Conservation (phyloP, 1,140 invertebrate species). For the Eriosoma lanigerum region DNA sequence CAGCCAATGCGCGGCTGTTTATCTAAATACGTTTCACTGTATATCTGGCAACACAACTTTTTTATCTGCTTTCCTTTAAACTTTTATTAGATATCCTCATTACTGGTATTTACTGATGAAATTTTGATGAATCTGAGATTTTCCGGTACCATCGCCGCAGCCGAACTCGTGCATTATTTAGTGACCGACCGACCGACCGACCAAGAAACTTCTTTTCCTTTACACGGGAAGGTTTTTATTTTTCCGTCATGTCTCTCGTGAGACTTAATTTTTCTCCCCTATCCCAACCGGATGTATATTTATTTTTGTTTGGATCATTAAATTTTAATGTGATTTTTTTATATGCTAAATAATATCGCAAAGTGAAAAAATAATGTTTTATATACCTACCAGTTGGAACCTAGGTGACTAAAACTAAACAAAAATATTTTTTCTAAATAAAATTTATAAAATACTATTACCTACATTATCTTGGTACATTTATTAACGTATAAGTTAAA, state of each 20-base stretch:
- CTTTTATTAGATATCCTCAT: constrained; percentile 56
- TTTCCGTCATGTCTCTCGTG: constrained; percentile 28
- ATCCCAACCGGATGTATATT: constrained; percentile 22
- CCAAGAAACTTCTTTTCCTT: constrained; percentile 51
- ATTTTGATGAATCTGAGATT: constrained; percentile 56
- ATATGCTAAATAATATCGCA: not conserved
- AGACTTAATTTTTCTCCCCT: constrained; percentile 35
- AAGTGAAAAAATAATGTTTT: not conserved
- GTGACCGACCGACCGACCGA: constrained; percentile 41
- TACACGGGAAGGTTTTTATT: constrained; percentile 43
- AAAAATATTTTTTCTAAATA: no score
- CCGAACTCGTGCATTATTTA: constrained; percentile 49
- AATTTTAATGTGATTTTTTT: constrained; percentile 32
- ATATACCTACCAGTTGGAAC: no score
- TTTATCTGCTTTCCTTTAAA: constrained; percentile 54
- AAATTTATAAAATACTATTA: no score
- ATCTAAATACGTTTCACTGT: constrained; percentile 50
- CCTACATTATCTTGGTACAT: no score
- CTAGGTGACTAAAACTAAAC: no score
- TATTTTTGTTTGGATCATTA: constrained; percentile 27
- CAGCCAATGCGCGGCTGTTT: constrained; percentile 47
- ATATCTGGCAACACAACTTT: constrained; percentile 51
- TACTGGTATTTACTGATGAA: constrained; percentile 55
- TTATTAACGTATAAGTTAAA: no score
- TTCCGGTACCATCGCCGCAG: constrained; percentile 52